A percentile compares a stretch with the other conserved stretches of the same genome.
Conservation (phyloP, 2,797 vertebrate genomes). For the Hylomyscus alleni region DNA sequence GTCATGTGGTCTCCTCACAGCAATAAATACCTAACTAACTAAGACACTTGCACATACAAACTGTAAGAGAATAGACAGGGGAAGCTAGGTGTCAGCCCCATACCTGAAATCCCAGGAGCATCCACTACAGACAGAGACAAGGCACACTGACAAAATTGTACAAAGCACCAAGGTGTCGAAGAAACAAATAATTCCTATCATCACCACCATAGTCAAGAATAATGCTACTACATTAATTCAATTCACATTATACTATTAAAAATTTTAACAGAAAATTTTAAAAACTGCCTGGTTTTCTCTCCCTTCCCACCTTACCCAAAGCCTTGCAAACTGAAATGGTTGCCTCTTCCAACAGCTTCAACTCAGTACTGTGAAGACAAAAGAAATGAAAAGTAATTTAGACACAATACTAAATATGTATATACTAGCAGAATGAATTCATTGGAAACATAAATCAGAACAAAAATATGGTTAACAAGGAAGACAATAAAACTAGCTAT, state of each 20-base stretch:
- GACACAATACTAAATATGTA: slow-evolving; percentile 60
- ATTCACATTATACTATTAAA: slow-evolving; percentile 16
- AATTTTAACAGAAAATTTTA: background rate
- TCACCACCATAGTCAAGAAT: slow-evolving; percentile 10
- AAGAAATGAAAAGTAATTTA: slow-evolving; percentile 58
- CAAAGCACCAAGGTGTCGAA: background rate
- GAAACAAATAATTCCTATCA: slow-evolving; percentile 15
- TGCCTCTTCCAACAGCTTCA: slow-evolving; percentile 96
- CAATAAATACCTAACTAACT: background rate
- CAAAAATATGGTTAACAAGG: slow-evolving; percentile 22
- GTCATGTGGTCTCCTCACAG: background rate
- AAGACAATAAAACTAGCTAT: slow-evolving; percentile 48
- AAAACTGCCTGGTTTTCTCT: background rate
- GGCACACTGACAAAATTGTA: background rate
- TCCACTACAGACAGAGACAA: background rate
- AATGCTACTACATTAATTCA: slow-evolving; percentile 33
- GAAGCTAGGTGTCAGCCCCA: background rate
- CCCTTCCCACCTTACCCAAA: slow-evolving; percentile 92
- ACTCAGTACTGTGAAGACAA: slow-evolving; percentile 91
- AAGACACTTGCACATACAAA: background rate
- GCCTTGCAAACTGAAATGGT: slow-evolving; percentile 95
- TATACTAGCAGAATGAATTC: slow-evolving; percentile 11
- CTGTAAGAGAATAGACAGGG: background rate
- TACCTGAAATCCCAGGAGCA: background rate
- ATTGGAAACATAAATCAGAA: slow-evolving; percentile 27